A percentile compares a stretch with the other conserved stretches of the same genome.
phyloP scores from a whole-genome alignment of 2,113 vertebrate genomes.

The Phyllopteryx taeniolatus region DNA sequence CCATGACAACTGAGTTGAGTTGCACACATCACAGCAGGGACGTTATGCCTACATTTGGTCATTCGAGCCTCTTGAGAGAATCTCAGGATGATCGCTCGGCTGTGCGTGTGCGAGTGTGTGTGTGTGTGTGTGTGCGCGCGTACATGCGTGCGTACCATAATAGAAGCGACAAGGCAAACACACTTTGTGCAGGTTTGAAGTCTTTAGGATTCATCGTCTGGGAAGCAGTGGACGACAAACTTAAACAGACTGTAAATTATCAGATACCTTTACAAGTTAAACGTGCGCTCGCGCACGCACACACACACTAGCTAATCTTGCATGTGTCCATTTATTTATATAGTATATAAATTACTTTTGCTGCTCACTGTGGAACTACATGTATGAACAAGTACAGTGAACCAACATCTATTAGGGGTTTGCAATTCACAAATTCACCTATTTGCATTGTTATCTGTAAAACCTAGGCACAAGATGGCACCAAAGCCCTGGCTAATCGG shows the following conservation, averaged over 20 bases:
- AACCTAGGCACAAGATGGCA: no score
- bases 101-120: not conserved
- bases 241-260: conserved; percentile 5
- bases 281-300: no score
- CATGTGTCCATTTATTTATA: not conserved
- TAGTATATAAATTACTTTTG: not conserved
- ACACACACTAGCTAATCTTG: not conserved
- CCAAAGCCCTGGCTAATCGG: no score
- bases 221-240: not conserved
- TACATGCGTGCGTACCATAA: not conserved
- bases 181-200: not conserved
- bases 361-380: not conserved
- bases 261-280: not conserved
- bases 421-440: no score
- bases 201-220: not conserved
- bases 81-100: conserved; percentile 9
- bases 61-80: conserved; percentile 19
- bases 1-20: conserved; percentile 1
- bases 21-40: conserved; percentile 4
- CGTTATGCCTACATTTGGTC: conserved; percentile 44
- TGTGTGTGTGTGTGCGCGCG: not conserved
- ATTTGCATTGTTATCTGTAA: no score
- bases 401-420: no score
- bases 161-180: not conserved
- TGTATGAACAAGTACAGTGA: not conserved